These are phyloP conservation scores for Papilio polyxenes DNA, from an alignment of 1,140 invertebrate genomes.

Conservation along the genomic window DNA sequence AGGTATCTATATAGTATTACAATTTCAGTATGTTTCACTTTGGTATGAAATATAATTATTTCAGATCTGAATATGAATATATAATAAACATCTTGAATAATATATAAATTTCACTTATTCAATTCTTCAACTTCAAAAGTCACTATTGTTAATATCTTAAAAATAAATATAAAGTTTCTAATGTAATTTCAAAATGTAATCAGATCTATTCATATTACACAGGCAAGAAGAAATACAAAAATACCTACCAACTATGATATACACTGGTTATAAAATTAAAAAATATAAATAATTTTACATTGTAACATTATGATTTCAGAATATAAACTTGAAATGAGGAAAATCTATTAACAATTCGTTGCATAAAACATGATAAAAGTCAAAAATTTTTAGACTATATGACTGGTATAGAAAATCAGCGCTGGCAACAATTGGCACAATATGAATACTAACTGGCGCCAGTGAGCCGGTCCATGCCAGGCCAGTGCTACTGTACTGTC, in stretches of 20 bases:
- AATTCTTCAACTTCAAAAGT: background rate
- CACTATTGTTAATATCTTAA: too few species aligned
- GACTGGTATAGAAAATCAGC: too few species aligned
- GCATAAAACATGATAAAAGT: too few species aligned
- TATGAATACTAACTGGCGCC: too few species aligned
- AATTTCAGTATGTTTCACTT: background rate
- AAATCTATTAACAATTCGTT: too few species aligned
- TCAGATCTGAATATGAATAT: slow-evolving; percentile 3
- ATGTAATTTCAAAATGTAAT: background rate
- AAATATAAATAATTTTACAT: background rate
- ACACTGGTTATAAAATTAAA: background rate
- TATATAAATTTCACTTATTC: too few species aligned
- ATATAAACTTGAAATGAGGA: too few species aligned
- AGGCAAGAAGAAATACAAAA: background rate
- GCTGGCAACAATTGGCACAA: too few species aligned
- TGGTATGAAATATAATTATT: background rate
- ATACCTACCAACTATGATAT: background rate
- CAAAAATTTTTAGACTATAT: too few species aligned
- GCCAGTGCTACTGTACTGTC: too few species aligned
- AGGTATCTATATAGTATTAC: background rate
- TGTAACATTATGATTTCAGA: background rate
- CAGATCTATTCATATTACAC: background rate
- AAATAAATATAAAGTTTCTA: background rate
- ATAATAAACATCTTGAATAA: background rate
- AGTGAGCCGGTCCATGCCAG: too few species aligned